phyloP scores from a whole-genome alignment of 2,113 vertebrate genomes.

The Ploceus nigricollis region DNA sequence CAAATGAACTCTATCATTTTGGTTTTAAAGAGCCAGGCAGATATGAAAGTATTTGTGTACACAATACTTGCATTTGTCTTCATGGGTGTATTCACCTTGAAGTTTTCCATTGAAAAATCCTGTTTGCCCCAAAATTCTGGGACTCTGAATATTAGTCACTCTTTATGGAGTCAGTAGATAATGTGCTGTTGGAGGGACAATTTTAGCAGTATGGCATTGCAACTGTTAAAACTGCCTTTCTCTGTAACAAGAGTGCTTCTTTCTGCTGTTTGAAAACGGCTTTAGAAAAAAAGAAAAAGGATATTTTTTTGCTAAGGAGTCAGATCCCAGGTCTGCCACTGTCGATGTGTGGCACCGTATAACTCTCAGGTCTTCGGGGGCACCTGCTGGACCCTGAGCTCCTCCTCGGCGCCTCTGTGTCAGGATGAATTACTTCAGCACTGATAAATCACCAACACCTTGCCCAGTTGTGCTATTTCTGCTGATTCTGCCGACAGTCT shows the following conservation, averaged over 20 bases:
- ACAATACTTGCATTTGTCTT: neutral
- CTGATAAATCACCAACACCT: slow-evolving; percentile 40
- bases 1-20: slow-evolving; percentile 74
- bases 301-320: neutral
- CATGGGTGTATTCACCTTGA: neutral
- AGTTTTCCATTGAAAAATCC: neutral
- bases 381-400: slow-evolving; percentile 20
- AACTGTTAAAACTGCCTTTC: neutral
- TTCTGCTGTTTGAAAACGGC: neutral
- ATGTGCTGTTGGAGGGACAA: neutral
- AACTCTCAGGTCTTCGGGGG: slow-evolving; percentile 15
- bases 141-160: neutral
- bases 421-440: slow-evolving; percentile 38
- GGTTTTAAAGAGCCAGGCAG: slow-evolving; percentile 70
- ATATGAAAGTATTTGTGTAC: neutral
- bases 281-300: neutral
- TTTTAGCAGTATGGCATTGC: neutral
- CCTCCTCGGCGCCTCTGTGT: neutral
- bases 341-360: neutral
- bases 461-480: slow-evolving; percentile 38
- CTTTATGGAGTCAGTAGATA: neutral
- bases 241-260: neutral
- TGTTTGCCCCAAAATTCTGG: neutral
- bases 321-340: neutral
- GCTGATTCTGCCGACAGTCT: slow-evolving; percentile 28